Conservation (phyloP, 2,113 vertebrate species). For the Silurus glanis region DNA sequence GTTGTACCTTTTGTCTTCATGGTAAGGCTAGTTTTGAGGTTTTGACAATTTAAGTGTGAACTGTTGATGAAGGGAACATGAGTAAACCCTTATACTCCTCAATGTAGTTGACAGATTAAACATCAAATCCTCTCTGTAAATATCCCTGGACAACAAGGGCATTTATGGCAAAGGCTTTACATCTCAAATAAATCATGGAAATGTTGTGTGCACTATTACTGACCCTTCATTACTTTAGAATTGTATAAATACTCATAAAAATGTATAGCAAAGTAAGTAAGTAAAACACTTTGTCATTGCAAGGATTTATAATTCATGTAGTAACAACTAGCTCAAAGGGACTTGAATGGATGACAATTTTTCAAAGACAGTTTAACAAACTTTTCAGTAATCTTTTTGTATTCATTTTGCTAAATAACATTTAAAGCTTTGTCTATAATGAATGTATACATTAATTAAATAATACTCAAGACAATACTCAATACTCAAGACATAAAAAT, state of each 20-base stretch:
- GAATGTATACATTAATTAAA: background rate
- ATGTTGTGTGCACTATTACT: background rate
- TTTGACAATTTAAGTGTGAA: conserved; percentile 21
- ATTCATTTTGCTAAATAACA: background rate
- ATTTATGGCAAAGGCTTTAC: background rate
- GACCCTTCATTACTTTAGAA: background rate
- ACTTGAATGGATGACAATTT: background rate
- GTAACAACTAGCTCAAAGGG: background rate
- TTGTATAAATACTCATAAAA: background rate
- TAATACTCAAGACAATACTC: background rate
- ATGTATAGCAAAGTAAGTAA: background rate
- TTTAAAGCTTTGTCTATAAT: background rate
- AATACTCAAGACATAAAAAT: too few relatives aligned
- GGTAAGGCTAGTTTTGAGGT: background rate
- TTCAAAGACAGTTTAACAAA: too few relatives aligned
- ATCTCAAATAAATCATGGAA: background rate
- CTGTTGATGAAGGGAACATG: background rate
- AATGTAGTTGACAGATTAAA: conserved; percentile 35
- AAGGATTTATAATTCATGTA: background rate
- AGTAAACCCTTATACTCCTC: conserved; percentile 6
- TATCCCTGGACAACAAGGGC: background rate
- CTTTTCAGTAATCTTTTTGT: too few relatives aligned
- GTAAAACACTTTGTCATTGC: background rate
- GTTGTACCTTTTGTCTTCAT: background rate
- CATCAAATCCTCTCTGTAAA: conserved; percentile 12